phyloP scores from a whole-genome alignment of 2,888 invertebrate species.

The Dicranocentrus wangi region DNA sequence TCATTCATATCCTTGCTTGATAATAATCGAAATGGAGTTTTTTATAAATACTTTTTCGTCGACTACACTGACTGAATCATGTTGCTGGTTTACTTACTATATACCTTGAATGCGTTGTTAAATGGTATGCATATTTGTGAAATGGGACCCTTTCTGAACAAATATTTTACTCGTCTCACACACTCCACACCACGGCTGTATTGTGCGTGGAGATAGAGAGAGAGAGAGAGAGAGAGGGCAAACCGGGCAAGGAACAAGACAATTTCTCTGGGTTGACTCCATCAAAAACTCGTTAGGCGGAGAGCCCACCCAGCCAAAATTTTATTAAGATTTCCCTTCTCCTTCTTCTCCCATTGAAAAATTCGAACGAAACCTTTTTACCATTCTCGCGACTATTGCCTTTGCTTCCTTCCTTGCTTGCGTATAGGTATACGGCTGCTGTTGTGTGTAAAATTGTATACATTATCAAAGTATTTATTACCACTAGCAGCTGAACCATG shows the following conservation, averaged over 20 bases:
- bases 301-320: constrained; percentile 33
- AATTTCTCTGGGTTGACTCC: constrained; percentile 38
- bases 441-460: too few species aligned
- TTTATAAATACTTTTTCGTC: too few species aligned
- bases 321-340: constrained; percentile 8
- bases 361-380: not conserved
- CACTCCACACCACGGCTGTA: not conserved
- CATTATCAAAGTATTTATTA: constrained; percentile 3
- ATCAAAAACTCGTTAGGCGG: constrained; percentile 48
- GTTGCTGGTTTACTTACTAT: too few species aligned
- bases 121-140: constrained; percentile 1
- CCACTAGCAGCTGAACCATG: constrained; percentile 12
- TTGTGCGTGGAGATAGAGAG: not conserved
- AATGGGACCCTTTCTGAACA: constrained; percentile 32
- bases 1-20: not conserved
- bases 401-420: too few species aligned
- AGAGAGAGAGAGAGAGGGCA: constrained; percentile 8
- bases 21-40: not conserved
- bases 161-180: not conserved
- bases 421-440: too few species aligned
- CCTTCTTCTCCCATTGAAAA: constrained; percentile 8
- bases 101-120: not conserved
- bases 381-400: too few species aligned
- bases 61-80: too few species aligned
- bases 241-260: not conserved